phyloP scores from a whole-genome alignment of 1,140 invertebrate species.

The Ptiloglossa arizonensis region DNA sequence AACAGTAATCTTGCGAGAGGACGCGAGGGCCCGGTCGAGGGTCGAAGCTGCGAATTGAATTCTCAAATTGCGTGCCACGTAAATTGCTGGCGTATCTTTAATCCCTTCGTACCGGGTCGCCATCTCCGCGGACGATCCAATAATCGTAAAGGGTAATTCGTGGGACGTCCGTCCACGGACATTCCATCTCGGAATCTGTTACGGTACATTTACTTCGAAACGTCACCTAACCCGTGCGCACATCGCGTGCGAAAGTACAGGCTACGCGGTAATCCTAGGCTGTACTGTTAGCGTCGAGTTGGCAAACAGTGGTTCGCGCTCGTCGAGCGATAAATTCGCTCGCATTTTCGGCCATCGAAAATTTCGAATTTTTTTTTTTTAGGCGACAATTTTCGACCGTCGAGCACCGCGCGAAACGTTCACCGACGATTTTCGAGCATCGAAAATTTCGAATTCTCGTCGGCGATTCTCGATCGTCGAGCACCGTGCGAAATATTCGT shows the following conservation, averaged over 20 bases:
- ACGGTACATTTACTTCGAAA: constrained; percentile 57
- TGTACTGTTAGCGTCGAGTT: background rate
- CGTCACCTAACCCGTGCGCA: constrained; percentile 11
- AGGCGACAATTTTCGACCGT: too few species aligned
- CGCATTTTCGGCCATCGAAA: too few species aligned
- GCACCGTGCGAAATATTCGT: too few species aligned
- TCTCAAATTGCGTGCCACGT: constrained; percentile 51
- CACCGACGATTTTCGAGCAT: too few species aligned
- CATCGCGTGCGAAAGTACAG: background rate
- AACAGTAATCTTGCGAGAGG: constrained; percentile 3
- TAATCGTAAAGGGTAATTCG: constrained; percentile 64
- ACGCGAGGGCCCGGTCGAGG: background rate
- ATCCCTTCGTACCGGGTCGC: constrained; percentile 20
- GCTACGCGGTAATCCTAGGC: background rate
- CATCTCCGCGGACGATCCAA: constrained; percentile 39
- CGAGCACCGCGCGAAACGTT: too few species aligned
- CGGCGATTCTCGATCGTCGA: too few species aligned
- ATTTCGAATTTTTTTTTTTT: too few species aligned
- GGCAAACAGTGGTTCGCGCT: too few species aligned
- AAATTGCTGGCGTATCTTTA: constrained; percentile 58
- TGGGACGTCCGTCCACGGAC: constrained; percentile 45
- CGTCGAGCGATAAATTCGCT: too few species aligned
- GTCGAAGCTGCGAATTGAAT: constrained; percentile 52
- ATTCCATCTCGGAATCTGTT: constrained; percentile 57
- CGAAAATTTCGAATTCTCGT: too few species aligned